phyloP scores from a whole-genome alignment of 2,113 vertebrate genomes.

The Hystrix brachyura region DNA sequence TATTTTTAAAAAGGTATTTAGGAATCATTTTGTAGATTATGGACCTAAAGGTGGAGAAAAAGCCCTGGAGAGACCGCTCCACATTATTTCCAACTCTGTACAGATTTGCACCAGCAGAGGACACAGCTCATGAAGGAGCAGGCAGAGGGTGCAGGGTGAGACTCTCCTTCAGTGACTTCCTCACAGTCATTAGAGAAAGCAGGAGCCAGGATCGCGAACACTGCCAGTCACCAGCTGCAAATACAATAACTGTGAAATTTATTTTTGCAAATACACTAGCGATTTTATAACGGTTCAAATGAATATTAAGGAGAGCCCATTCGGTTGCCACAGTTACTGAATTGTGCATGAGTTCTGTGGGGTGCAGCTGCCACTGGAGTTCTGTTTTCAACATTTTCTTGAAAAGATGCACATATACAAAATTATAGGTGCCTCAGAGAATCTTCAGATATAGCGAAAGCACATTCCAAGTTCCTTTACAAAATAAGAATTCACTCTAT shows the following conservation, averaged over 20 bases:
- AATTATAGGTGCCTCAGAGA: slow-evolving; percentile 52
- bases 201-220: slow-evolving; percentile 13
- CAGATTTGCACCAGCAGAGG: background rate
- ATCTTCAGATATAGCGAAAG: slow-evolving; percentile 44
- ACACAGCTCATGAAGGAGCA: background rate
- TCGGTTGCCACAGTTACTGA: slow-evolving; percentile 48
- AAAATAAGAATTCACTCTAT: slow-evolving; percentile 54
- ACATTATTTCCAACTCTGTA: background rate
- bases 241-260: slow-evolving; percentile 74
- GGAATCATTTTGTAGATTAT: slow-evolving; percentile 55
- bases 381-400: slow-evolving; percentile 61
- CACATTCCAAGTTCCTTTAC: background rate
- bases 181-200: slow-evolving; percentile 67
- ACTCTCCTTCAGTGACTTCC: slow-evolving; percentile 56
- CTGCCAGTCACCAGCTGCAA: slow-evolving; percentile 67
- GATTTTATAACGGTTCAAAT: slow-evolving; percentile 67
- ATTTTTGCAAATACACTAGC: slow-evolving; percentile 72
- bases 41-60: slow-evolving; percentile 1
- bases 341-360: slow-evolving; percentile 2
- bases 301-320: slow-evolving; percentile 64
- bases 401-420: slow-evolving; percentile 62
- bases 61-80: background rate
- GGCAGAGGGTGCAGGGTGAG: background rate
- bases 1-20: slow-evolving; percentile 39
- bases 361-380: background rate